Conservation (phyloP, 2,888 invertebrate species). For the Cremastinae sp. region DNA sequence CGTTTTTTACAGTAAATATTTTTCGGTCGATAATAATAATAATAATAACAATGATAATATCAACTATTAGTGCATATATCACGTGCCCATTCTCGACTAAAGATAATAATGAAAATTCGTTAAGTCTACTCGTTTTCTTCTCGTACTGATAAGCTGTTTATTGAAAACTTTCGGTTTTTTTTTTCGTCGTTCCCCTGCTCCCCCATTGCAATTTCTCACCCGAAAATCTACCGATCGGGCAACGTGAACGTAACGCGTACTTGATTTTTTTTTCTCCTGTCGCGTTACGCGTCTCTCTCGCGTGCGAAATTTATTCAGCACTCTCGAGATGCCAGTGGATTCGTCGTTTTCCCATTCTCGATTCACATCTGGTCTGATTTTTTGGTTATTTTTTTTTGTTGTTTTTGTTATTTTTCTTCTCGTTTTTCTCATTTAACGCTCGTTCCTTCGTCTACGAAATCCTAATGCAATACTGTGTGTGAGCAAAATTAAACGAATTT, state of each 20-base stretch:
- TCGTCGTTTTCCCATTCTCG: neutral
- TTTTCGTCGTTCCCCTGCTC: conserved; percentile 4
- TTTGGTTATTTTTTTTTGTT: conserved; percentile 4
- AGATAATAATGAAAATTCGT: conserved; percentile 49
- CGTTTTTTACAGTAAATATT: conserved; percentile 1
- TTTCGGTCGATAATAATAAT: conserved; percentile 41
- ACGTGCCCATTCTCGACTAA: conserved; percentile 56
- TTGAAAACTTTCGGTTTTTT: neutral
- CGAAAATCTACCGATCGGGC: conserved; percentile 38
- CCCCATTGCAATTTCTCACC: conserved; percentile 8
- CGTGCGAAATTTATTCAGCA: conserved; percentile 40
- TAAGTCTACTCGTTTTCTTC: conserved; percentile 47
- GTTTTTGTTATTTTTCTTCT: conserved; percentile 6
- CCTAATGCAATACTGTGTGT: conserved; percentile 53
- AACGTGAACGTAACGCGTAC: conserved; percentile 40
- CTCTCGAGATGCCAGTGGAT: conserved; percentile 60
- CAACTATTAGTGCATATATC: conserved; percentile 56
- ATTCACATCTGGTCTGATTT: conserved; percentile 10
- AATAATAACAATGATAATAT: conserved; percentile 49
- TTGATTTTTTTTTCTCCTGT: conserved; percentile 2
- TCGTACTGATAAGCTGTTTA: conserved; percentile 45
- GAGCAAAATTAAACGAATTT: conserved; percentile 52
- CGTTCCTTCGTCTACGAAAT: conserved; percentile 29
- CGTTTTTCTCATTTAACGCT: neutral
- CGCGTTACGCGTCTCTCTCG: conserved; percentile 22